These are phyloP conservation scores for Callyntrura sp. DNA, from an alignment of 2,888 invertebrate genomes.

Conservation along the genomic window DNA sequence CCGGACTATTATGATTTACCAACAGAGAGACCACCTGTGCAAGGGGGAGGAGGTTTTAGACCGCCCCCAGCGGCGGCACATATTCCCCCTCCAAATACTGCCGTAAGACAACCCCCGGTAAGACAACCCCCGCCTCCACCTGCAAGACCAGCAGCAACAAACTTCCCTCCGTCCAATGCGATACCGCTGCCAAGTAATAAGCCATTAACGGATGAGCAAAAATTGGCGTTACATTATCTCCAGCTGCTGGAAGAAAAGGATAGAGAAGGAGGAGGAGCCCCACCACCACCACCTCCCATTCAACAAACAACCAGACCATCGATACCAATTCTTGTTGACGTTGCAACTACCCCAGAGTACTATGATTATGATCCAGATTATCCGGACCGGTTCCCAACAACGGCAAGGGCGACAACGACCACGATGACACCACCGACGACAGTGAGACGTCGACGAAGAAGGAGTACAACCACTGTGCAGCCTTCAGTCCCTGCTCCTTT, in stretches of 20 bases:
- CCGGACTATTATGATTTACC: conserved; percentile 7
- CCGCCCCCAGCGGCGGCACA: too few relatives aligned
- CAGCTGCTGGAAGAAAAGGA: conserved; percentile 42
- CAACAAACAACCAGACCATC: neutral
- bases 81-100: too few relatives aligned
- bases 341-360: conserved; percentile 59
- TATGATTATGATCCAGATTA: conserved; percentile 56
- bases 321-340: neutral
- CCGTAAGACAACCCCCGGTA: neutral
- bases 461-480: neutral
- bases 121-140: neutral
- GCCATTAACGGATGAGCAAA: conserved; percentile 50
- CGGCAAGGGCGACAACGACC: conserved; percentile 6
- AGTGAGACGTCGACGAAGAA: conserved; percentile 3
- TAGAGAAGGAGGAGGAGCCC: neutral
- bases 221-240: conserved; percentile 37
- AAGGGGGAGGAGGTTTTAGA: too few relatives aligned
- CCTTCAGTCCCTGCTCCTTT: too few relatives aligned
- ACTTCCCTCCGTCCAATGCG: too few relatives aligned
- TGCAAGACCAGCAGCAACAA: neutral
- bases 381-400: neutral
- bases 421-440: conserved; percentile 16
- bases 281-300: conserved; percentile 13
- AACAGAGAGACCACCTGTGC: too few relatives aligned
- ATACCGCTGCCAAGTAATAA: too few relatives aligned